phyloP scores from a whole-genome alignment of 2,888 invertebrate genomes.

The Epistrophe grossulariae region DNA sequence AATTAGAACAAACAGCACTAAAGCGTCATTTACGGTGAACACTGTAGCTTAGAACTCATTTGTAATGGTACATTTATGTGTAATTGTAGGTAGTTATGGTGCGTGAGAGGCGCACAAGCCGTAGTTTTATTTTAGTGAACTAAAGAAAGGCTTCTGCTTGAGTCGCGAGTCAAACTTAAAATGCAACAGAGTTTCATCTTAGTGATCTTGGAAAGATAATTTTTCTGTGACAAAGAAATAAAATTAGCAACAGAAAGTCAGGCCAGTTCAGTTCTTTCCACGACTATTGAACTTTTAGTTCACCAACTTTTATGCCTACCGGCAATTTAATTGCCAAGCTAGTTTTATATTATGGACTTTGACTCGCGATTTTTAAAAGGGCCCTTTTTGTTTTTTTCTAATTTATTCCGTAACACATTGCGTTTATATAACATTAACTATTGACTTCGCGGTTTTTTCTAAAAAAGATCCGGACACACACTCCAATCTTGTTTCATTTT shows the following conservation, averaged over 20 bases:
- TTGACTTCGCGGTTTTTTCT: constrained; percentile 60
- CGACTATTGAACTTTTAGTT: constrained; percentile 28
- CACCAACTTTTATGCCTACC: constrained; percentile 4
- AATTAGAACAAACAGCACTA: constrained; percentile 64
- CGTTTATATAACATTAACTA: constrained; percentile 40
- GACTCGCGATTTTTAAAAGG: constrained; percentile 19
- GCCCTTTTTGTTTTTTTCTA: constrained; percentile 4
- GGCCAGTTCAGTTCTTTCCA: not conserved
- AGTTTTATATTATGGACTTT: constrained; percentile 14
- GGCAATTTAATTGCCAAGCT: constrained; percentile 31
- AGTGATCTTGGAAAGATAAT: not conserved
- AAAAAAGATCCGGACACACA: constrained; percentile 93
- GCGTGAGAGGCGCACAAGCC: constrained; percentile 51
- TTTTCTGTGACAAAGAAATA: not conserved
- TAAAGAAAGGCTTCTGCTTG: constrained; percentile 31
- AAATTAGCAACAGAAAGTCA: constrained; percentile 6
- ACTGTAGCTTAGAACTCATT: constrained; percentile 66
- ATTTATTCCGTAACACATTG: constrained; percentile 40
- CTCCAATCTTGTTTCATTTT: constrained; percentile 95
- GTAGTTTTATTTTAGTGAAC: constrained; percentile 43
- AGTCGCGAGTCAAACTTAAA: constrained; percentile 8
- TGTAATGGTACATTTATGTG: constrained; percentile 45
- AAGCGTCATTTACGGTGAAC: constrained; percentile 67
- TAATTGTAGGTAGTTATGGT: constrained; percentile 41
- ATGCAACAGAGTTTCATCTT: not conserved